Percentiles rank a stretch among this genome's conserved stretches.
phyloP scores from a whole-genome alignment of 2,888 invertebrate genomes.

The Adineta ricciae region DNA sequence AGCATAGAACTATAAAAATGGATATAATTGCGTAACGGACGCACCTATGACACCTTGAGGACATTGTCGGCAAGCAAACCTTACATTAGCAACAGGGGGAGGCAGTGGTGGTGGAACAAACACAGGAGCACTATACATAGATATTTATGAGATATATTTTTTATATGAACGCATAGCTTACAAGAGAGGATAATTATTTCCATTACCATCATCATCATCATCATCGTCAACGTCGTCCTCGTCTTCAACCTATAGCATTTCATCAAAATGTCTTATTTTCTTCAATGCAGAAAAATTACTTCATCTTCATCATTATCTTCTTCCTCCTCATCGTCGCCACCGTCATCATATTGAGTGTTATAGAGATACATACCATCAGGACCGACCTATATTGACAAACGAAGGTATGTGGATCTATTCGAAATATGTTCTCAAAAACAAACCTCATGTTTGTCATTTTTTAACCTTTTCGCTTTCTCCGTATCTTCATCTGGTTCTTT shows the following conservation, averaged over 20 bases:
- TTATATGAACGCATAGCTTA: background rate
- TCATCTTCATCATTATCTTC: background rate
- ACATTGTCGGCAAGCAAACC: conserved; percentile 13
- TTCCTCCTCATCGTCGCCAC: background rate
- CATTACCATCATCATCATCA: background rate
- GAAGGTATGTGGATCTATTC: background rate
- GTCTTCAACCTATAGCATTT: background rate
- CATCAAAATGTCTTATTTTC: background rate
- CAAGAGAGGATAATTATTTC: background rate
- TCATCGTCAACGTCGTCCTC: background rate
- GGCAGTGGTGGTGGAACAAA: background rate
- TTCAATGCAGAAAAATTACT: too few species aligned
- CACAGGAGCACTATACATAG: background rate
- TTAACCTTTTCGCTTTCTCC: conserved; percentile 34
- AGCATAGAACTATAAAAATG: background rate
- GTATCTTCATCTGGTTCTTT: background rate
- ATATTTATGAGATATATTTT: background rate
- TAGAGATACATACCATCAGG: background rate
- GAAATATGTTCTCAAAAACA: background rate
- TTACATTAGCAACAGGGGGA: background rate
- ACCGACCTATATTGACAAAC: background rate
- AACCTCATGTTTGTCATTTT: background rate
- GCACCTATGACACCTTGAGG: background rate
- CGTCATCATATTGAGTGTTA: background rate
- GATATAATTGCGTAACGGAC: background rate